Evolutionary conservation across 2,797 vertebrate species (phyloP).

Genomic region (Anabas testudineus): DNA sequence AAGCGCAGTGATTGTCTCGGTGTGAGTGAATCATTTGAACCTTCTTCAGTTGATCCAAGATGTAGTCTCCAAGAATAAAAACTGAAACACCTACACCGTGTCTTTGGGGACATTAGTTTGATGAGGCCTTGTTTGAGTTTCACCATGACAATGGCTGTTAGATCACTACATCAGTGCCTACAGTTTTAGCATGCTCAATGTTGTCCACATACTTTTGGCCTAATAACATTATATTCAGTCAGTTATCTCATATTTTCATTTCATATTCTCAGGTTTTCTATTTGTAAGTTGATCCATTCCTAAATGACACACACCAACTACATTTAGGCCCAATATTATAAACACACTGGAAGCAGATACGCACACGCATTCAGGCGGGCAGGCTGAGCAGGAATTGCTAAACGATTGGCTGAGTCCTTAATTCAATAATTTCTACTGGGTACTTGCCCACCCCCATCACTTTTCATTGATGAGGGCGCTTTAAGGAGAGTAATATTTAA

Average conservation of each 20-base stretch:
- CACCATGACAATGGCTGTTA: not conserved
- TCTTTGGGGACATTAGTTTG: no score
- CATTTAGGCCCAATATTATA: not conserved
- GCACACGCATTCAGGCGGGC: slow-evolving; percentile 15
- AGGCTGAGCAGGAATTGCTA: slow-evolving; percentile 85
- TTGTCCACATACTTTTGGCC: slow-evolving; percentile 1
- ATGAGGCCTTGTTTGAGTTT: no score
- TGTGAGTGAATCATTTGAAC: no score
- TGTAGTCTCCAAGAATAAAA: no score
- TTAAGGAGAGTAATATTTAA: slow-evolving; percentile 93
- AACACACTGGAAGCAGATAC: slow-evolving; percentile 1
- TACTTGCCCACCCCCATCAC: slow-evolving; percentile 61
- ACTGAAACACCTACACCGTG: no score
- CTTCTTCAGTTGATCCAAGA: no score
- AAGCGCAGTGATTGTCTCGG: no score
- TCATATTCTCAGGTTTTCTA: not conserved
- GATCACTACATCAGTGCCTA: not conserved
- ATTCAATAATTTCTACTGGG: slow-evolving; percentile 85
- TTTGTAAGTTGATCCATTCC: not conserved
- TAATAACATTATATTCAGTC: not conserved
- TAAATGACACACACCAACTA: not conserved
- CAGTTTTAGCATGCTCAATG: not conserved
- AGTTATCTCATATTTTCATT: not conserved
- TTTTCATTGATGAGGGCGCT: slow-evolving; percentile 90
- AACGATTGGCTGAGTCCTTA: slow-evolving; percentile 90